phyloP scores from a whole-genome alignment of 2,797 vertebrate species.

The Sebastes nivosus region DNA sequence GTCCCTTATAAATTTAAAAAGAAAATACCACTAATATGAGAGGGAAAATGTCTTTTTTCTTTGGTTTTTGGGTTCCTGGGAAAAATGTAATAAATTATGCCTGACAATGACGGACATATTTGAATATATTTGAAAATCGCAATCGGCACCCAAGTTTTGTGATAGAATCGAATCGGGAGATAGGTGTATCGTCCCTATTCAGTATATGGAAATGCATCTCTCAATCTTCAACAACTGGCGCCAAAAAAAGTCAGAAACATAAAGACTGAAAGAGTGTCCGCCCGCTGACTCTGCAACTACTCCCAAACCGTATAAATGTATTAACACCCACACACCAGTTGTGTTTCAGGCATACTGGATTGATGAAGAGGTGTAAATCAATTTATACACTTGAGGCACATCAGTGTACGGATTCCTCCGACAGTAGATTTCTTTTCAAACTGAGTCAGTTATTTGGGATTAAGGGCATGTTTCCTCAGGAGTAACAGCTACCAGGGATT shows the following conservation, averaged over 20 bases:
- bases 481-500: not conserved
- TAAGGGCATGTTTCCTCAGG: not conserved
- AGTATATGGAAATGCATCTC: not conserved
- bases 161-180: too few species aligned
- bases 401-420: not conserved
- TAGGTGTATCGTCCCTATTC: too few species aligned
- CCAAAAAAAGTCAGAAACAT: not conserved
- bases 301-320: not conserved
- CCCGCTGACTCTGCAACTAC: not conserved
- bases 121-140: too few species aligned
- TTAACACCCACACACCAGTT: slow-evolving; percentile 4
- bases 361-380: slow-evolving; percentile 16
- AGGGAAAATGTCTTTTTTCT: too few species aligned
- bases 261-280: slow-evolving; percentile 9
- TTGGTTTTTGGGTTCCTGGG: too few species aligned
- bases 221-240: not conserved
- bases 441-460: not conserved
- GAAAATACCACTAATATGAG: too few species aligned
- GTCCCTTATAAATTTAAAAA: too few species aligned
- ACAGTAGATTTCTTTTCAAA: not conserved
- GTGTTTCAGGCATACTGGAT: not conserved
- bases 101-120: too few species aligned
- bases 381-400: not conserved
- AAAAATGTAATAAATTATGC: too few species aligned
- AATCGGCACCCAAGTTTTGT: too few species aligned